Conservation (phyloP, 2,797 vertebrate species). For the Pachyuromys duprasi region DNA sequence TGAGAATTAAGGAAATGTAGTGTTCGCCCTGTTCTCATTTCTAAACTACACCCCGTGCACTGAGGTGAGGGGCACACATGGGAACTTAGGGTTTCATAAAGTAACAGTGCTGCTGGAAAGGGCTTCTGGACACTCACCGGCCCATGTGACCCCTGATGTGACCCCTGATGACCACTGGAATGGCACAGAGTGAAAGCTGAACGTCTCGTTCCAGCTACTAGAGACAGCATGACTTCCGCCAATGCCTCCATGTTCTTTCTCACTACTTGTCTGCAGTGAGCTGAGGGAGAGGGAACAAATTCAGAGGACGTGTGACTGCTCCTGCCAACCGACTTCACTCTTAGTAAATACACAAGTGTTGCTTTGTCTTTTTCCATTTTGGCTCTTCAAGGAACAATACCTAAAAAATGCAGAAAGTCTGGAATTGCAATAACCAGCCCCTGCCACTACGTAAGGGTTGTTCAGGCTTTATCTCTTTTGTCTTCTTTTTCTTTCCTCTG, state of each 20-base stretch:
- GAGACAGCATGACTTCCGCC: neutral
- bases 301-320: neutral
- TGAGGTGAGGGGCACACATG: neutral
- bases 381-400: neutral
- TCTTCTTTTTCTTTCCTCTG: neutral
- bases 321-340: neutral
- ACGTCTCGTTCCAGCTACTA: neutral
- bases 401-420: neutral
- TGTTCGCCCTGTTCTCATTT: neutral
- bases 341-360: neutral
- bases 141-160: neutral
- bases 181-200: neutral
- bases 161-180: too few relatives aligned
- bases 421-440: neutral
- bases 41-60: neutral
- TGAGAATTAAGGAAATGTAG: neutral
- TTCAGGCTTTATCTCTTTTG: neutral
- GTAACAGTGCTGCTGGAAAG: neutral
- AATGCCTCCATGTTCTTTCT: neutral
- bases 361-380: neutral
- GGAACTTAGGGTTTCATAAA: neutral
- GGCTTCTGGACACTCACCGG: neutral
- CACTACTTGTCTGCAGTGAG: neutral
- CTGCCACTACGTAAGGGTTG: rapidly evolving
- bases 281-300: neutral